phyloP scores from a whole-genome alignment of 2,797 vertebrate species.

The Selene dorsalis region DNA sequence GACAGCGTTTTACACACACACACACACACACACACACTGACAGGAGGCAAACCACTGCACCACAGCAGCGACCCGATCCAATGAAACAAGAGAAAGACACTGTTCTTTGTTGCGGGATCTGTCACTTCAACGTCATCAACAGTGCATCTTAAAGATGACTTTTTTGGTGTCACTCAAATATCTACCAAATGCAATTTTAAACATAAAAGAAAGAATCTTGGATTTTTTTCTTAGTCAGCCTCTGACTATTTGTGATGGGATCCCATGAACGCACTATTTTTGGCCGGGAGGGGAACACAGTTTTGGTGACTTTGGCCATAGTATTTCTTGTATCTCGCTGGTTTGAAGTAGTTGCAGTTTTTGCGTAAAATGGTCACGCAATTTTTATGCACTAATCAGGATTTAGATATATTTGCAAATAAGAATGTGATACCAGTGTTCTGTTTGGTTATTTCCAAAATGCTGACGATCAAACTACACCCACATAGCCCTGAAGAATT shows the following conservation, averaged over 20 bases:
- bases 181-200: too few relatives aligned
- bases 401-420: not conserved
- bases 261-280: too few relatives aligned
- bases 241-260: not conserved
- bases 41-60: slow-evolving; percentile 23
- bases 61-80: not conserved
- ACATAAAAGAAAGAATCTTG: too few relatives aligned
- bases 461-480: not conserved
- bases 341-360: too few relatives aligned
- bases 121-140: too few relatives aligned
- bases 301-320: too few relatives aligned
- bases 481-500: not conserved
- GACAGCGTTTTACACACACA: too few relatives aligned
- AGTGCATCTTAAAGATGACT: too few relatives aligned
- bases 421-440: not conserved
- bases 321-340: not conserved
- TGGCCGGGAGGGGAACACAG: too few relatives aligned
- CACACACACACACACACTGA: slow-evolving; percentile 38
- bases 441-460: not conserved
- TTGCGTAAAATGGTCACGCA: too few relatives aligned
- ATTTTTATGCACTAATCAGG: not conserved
- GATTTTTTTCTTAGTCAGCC: not conserved
- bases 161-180: too few relatives aligned
- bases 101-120: not conserved
- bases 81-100: not conserved